Conservation (phyloP, 2,888 invertebrate genomes). For the Eilema griseolum region DNA sequence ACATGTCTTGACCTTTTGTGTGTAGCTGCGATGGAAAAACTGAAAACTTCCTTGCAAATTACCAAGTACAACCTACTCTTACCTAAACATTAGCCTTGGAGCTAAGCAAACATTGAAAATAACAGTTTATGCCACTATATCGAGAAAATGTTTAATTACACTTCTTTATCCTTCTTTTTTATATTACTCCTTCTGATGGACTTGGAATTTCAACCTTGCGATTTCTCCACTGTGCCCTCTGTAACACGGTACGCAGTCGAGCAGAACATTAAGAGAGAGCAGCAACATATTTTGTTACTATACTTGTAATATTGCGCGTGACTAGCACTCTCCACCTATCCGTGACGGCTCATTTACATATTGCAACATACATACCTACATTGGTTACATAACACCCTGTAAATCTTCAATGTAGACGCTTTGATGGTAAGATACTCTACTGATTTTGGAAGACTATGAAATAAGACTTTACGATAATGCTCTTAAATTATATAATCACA, state of each 20-base stretch:
- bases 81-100: too few relatives aligned
- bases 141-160: too few relatives aligned
- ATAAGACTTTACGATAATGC: neutral
- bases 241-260: neutral
- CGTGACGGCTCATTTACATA: neutral
- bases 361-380: too few relatives aligned
- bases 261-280: neutral
- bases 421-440: neutral
- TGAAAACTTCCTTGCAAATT: too few relatives aligned
- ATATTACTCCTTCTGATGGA: neutral
- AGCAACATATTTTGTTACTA: neutral
- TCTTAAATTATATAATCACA: too few relatives aligned
- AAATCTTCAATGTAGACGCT: neutral
- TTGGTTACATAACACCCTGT: neutral
- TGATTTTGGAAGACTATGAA: neutral
- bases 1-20: too few relatives aligned
- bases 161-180: too few relatives aligned
- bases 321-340: neutral
- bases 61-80: too few relatives aligned
- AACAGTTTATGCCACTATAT: neutral
- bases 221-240: neutral
- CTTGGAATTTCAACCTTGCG: neutral
- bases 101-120: neutral
- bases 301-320: neutral
- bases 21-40: too few relatives aligned